phyloP scores from a whole-genome alignment of 2,888 invertebrate species.

The Listrodromus nycthemerus region DNA sequence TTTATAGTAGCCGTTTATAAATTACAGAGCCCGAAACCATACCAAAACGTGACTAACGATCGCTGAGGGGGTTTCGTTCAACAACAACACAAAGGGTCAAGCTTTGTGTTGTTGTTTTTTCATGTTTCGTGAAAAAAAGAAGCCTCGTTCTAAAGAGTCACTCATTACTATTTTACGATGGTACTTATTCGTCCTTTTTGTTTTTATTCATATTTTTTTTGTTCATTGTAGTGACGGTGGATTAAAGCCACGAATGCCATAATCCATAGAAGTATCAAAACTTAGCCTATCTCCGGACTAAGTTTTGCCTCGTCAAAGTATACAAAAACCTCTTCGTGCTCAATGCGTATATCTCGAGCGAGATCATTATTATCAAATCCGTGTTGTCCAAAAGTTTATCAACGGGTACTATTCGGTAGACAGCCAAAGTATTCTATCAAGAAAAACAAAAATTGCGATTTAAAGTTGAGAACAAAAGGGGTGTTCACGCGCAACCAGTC shows the following conservation, averaged over 20 bases:
- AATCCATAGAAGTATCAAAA: neutral
- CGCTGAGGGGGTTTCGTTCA: too few relatives aligned
- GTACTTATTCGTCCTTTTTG: neutral
- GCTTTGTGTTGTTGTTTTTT: too few relatives aligned
- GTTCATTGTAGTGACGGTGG: neutral
- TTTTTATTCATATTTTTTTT: neutral
- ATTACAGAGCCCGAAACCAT: too few relatives aligned
- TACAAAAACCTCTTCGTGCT: constrained; percentile 15
- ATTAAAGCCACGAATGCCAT: neutral
- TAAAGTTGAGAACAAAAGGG: constrained; percentile 23
- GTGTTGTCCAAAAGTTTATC: constrained; percentile 31
- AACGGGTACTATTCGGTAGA: too few relatives aligned
- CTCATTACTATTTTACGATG: constrained; percentile 26
- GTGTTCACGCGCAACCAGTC: constrained; percentile 12
- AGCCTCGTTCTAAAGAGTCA: neutral
- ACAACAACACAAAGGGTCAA: too few relatives aligned
- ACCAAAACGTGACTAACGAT: too few relatives aligned
- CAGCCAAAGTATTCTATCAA: too few relatives aligned
- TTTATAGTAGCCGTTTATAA: too few relatives aligned
- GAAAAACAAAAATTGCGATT: constrained; percentile 3
- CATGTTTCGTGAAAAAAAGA: too few relatives aligned
- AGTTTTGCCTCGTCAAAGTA: constrained; percentile 30
- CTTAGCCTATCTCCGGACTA: too few relatives aligned
- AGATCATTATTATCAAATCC: constrained; percentile 37
- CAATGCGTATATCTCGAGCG: constrained; percentile 10